A percentile compares a stretch with the other conserved stretches of the same genome.
phyloP scores from a whole-genome alignment of 2,888 invertebrate genomes.

The Stegana nigrithorax region DNA sequence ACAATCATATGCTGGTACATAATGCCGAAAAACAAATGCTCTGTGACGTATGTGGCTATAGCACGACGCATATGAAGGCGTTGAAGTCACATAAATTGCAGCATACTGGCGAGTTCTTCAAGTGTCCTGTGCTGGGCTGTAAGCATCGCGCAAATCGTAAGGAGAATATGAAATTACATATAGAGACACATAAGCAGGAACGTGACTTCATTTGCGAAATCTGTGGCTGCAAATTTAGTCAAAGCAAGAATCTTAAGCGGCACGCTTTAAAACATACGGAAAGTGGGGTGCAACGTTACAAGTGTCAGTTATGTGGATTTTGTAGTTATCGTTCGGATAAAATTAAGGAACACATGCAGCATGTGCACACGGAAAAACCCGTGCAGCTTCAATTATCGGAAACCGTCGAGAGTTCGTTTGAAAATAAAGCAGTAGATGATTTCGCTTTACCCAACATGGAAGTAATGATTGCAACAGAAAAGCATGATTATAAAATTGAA shows the following conservation, averaged over 20 bases:
- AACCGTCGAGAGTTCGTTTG: conserved; percentile 63
- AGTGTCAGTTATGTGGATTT: conserved; percentile 70
- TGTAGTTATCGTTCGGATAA: conserved; percentile 71
- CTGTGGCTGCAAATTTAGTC: conserved; percentile 72
- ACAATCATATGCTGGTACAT: conserved; percentile 71
- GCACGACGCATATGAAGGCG: conserved; percentile 71
- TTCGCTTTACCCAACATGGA: conserved; percentile 55
- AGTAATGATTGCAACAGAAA: not conserved
- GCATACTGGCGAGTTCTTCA: conserved; percentile 71
- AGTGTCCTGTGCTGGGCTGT: conserved; percentile 70
- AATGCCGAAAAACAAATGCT: conserved; percentile 70
- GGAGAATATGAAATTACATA: conserved; percentile 71
- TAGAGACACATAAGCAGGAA: conserved; percentile 71
- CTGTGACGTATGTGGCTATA: conserved; percentile 73
- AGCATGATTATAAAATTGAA: not conserved
- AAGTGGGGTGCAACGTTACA: conserved; percentile 55
- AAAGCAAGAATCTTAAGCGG: conserved; percentile 70
- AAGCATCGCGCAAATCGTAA: conserved; percentile 69
- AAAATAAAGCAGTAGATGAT: conserved; percentile 55
- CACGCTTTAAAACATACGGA: conserved; percentile 63
- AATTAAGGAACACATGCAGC: conserved; percentile 70
- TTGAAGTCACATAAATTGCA: conserved; percentile 71
- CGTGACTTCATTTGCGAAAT: conserved; percentile 72
- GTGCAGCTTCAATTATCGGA: conserved; percentile 63
- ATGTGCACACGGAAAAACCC: conserved; percentile 63